Base-by-base conservation (phyloP, 1,140 invertebrate species). In the Drosophila nebulosa region DNA sequence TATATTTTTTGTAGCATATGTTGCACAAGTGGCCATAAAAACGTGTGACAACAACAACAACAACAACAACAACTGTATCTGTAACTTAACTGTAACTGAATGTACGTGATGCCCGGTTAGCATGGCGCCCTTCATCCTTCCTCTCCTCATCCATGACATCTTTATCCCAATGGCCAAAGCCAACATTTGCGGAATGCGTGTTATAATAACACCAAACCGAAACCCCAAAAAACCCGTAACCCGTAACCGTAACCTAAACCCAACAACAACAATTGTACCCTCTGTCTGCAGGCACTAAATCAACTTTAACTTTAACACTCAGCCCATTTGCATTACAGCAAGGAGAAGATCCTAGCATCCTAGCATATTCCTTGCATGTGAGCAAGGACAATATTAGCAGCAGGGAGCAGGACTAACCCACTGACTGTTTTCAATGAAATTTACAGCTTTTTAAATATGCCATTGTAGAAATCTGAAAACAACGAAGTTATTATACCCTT, bases 281-380 rank as follows among this genome's bases (percentile, higher is more conserved):
- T 88, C 74, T 88, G 88, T 88, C 88, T 84, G 65, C 74, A 80
- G 83, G 78, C 78, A 88, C 83, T 90, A 88, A 90, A 90, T 90
- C 88, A 90, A 77, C 79, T 81, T 79, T 69, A 81, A 71, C 79
- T 81, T 79, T 74, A 81, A 71, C 69, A 77, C 61, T 62, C 46
- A 58, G 30, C 35, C n/a, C 51, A 53, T 53, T 55, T 55, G 52
- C 52, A 55, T 55, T 55, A 14, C 52, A 55, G 21, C 14, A 18
- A 16, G 14, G 2, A 46, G 39, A n/a, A 27, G 24, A 42, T n/a
- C n/a, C n/a, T n/a, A n/a, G n/a, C n/a, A n/a, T n/a, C n/a, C n/a
- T 3, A 21, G 6, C 7, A 46, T 21, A 9, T 30, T n/a, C n/a
- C n/a, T 12, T 53, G 39, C 5, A 42, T 16, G 39, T 21, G 4